Evolutionary conservation across 2,888 invertebrate genomes (phyloP).

Genomic region (Noctua pronuba): DNA sequence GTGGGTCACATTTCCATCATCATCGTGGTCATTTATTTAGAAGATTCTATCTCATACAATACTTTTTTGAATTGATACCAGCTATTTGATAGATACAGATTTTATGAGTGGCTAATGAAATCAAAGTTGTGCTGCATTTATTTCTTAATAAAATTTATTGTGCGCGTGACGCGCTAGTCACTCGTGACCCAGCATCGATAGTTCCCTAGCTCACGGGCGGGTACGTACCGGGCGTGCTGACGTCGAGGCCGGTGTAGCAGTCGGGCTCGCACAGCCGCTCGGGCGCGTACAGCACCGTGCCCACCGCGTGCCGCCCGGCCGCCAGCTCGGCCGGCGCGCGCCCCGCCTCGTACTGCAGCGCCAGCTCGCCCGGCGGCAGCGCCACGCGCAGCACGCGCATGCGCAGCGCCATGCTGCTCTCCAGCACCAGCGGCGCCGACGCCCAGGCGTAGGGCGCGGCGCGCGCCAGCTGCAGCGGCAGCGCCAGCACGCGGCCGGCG

Average conservation of each 20-base stretch:
- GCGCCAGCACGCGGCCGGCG: slow-evolving; percentile 62
- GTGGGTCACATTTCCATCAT: too few relatives aligned
- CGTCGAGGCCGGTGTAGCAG: slow-evolving; percentile 94
- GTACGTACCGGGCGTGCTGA: slow-evolving; percentile 77
- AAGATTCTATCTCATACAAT: too few relatives aligned
- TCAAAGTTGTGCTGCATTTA: too few relatives aligned
- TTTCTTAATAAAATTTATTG: too few relatives aligned
- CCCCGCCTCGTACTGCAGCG: slow-evolving; percentile 80
- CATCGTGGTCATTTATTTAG: too few relatives aligned
- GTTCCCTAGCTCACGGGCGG: too few relatives aligned
- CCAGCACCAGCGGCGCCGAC: slow-evolving; percentile 94
- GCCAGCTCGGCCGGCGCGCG: slow-evolving; percentile 73
- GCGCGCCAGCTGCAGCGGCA: slow-evolving; percentile 65
- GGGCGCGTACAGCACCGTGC: slow-evolving; percentile 93
- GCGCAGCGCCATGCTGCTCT: slow-evolving; percentile 94
- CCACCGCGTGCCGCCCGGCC: slow-evolving; percentile 85
- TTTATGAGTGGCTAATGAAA: too few relatives aligned
- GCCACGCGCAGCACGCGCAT: slow-evolving; percentile 94
- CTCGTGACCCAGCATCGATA: too few relatives aligned
- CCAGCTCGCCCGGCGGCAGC: slow-evolving; percentile 91
- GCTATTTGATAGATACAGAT: too few relatives aligned
- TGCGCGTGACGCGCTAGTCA: too few relatives aligned
- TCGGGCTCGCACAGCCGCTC: slow-evolving; percentile 92
- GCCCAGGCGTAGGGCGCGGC: slow-evolving; percentile 73
- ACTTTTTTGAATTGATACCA: too few relatives aligned